Evolutionary conservation across 2,797 vertebrate genomes (phyloP), one percentile per base, ranked within the genome.

Genomic region (Halcyon chelicuti): DNA sequence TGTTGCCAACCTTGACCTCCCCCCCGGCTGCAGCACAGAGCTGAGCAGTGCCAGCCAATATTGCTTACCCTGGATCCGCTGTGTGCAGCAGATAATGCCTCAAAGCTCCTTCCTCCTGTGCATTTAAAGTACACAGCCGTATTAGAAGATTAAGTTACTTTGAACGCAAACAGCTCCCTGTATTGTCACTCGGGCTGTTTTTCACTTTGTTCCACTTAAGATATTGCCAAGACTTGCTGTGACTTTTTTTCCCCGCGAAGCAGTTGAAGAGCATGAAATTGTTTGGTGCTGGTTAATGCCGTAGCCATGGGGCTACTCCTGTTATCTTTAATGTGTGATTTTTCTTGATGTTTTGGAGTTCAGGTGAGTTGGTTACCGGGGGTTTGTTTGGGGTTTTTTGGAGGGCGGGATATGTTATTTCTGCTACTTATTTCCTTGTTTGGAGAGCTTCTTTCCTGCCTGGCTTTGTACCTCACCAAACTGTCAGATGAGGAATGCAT

Each of bases 101-200:
- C 91, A 92, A 78, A 96, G 96, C 95, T 96, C 79, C 89, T 94
- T 94, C 93, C 95, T 86, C 93, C 91, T 73, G 93, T 33, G 82
- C 90, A 5, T 76, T 87, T 91, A 29, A 96, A 94, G 85, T 73
- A 86, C 91, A 68, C 85, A 72, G 79, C 83, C 4, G 7, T 39
- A 78, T 83, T 90, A 95, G 95, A 39, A 96, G 94, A 93, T 94
- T 86, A 93, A 79, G 77, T 95, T 93, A 87, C 94, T 96, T 82
- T 91, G 88, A 95, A 91, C 4, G 1, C 57, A 19, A 85, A 9
- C 90, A 74, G 93, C 77, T 94, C 80, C 60, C 91, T 0, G 2
- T 47, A 19, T 91, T 63, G 93, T 66, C 81, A 44, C 87, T 86
- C 0, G 0, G 93, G 73, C 93, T 88, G 78, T 3, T 83, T 94